phyloP scores from a whole-genome alignment of 2,797 vertebrate species.

The Thaleichthys pacificus region DNA sequence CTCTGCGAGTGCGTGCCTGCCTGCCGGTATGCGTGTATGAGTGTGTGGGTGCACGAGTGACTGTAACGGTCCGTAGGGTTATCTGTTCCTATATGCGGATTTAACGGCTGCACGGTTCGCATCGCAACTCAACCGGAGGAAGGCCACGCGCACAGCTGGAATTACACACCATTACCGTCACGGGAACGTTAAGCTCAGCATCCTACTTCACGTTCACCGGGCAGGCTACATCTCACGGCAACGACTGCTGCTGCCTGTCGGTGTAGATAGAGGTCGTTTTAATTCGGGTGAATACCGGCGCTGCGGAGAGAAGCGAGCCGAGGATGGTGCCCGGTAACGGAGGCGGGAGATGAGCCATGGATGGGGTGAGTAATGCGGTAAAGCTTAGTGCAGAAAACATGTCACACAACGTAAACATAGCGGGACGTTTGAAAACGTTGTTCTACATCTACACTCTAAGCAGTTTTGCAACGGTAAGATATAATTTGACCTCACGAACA shows the following conservation, averaged over 20 bases:
- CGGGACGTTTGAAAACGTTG: too few relatives aligned
- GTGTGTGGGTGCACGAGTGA: conserved; percentile 44
- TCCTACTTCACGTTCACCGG: neutral
- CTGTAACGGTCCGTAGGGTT: conserved; percentile 42
- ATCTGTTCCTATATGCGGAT: conserved; percentile 65
- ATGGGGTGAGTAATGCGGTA: conserved; percentile 48
- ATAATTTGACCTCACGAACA: too few relatives aligned
- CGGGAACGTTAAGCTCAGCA: neutral
- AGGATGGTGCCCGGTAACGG: conserved; percentile 51
- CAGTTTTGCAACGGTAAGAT: too few relatives aligned
- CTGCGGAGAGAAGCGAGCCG: conserved; percentile 30
- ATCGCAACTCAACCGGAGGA: conserved; percentile 12
- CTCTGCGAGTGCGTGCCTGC: neutral
- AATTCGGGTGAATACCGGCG: conserved; percentile 26
- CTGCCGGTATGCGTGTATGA: conserved; percentile 35
- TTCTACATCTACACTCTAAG: too few relatives aligned
- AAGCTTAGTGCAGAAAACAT: neutral
- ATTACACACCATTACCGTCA: neutral
- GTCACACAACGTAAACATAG: too few relatives aligned
- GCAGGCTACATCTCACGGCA: neutral
- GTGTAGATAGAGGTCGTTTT: conserved; percentile 15
- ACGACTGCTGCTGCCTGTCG: neutral
- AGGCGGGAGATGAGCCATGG: conserved; percentile 54
- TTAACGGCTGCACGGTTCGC: conserved; percentile 39
- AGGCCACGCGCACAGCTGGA: neutral